These are phyloP conservation scores for Temnothorax rugatulus DNA, from an alignment of 2,888 invertebrate genomes.

Conservation along the genomic window DNA sequence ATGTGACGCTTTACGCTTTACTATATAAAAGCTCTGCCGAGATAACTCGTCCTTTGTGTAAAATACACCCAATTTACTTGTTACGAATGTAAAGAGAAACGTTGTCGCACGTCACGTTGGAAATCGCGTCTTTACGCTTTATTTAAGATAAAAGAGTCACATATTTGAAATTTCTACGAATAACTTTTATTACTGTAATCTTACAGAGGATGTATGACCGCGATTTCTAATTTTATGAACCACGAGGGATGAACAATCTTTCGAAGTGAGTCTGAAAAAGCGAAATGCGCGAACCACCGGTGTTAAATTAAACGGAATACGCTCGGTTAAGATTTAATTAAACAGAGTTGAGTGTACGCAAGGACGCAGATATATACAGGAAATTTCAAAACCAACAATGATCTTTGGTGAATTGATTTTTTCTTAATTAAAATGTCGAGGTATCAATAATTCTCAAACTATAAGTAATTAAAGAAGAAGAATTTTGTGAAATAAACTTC, in stretches of 20 bases:
- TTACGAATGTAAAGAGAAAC: slow-evolving; percentile 3
- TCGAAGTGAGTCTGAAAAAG: slow-evolving; percentile 14
- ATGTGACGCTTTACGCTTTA: not conserved
- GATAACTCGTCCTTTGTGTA: not conserved
- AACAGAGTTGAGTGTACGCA: not conserved
- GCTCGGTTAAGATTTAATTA: slow-evolving; percentile 44
- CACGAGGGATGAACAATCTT: slow-evolving; percentile 19
- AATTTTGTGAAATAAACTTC: not conserved
- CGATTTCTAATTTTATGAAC: slow-evolving; percentile 6
- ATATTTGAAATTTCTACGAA: not conserved
- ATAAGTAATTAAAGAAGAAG: not conserved
- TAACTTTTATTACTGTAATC: slow-evolving; percentile 4
- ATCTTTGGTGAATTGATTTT: not conserved
- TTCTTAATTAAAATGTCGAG: not conserved
- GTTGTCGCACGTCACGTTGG: not conserved
- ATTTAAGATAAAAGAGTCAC: not conserved
- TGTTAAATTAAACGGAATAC: slow-evolving; percentile 37
- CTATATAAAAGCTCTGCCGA: not conserved
- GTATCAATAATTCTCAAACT: not conserved
- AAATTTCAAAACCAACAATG: not conserved
- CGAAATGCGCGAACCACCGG: not conserved
- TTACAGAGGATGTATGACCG: not conserved
- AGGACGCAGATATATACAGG: not conserved
- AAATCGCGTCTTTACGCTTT: not conserved
- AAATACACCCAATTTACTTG: not conserved